Evolutionary conservation across 2,797 vertebrate genomes (phyloP).

Genomic region (Todus mexicanus): DNA sequence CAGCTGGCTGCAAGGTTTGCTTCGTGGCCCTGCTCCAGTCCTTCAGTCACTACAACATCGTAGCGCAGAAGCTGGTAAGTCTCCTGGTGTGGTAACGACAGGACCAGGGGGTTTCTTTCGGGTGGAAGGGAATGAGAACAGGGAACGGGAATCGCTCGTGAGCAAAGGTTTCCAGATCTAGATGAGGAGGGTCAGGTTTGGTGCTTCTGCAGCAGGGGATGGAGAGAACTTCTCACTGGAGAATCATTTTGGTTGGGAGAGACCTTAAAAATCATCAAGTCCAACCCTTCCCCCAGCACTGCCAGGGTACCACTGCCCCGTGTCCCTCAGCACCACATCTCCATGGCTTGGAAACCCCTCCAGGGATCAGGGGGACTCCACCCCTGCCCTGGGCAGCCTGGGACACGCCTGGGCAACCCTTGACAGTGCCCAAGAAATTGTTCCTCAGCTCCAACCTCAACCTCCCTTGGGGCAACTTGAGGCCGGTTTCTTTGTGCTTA

Average conservation of each 20-base stretch:
- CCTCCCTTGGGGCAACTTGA: no score
- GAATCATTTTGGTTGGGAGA: neutral
- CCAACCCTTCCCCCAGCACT: no score
- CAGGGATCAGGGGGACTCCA: no score
- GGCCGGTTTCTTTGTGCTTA: neutral
- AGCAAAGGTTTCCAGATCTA: neutral
- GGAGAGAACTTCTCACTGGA: neutral
- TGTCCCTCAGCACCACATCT: no score
- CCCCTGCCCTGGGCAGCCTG: no score
- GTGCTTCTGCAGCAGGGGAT: neutral
- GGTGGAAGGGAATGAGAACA: neutral
- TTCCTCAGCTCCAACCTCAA: no score
- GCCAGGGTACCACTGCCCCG: no score
- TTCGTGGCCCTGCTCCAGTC: conserved; percentile 91
- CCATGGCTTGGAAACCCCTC: no score
- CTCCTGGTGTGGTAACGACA: no score
- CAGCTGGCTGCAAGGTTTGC: conserved; percentile 90
- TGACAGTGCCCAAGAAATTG: no score
- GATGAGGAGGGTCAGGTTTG: neutral
- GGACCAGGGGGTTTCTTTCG: neutral
- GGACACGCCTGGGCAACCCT: no score
- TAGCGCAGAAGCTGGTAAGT: conserved; percentile 91
- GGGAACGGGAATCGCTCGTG: neutral
- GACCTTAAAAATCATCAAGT: no score
- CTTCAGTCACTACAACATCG: conserved; percentile 90